Evolutionary conservation across 2,797 vertebrate species (phyloP).

Genomic region (Clarias platycephalus): DNA sequence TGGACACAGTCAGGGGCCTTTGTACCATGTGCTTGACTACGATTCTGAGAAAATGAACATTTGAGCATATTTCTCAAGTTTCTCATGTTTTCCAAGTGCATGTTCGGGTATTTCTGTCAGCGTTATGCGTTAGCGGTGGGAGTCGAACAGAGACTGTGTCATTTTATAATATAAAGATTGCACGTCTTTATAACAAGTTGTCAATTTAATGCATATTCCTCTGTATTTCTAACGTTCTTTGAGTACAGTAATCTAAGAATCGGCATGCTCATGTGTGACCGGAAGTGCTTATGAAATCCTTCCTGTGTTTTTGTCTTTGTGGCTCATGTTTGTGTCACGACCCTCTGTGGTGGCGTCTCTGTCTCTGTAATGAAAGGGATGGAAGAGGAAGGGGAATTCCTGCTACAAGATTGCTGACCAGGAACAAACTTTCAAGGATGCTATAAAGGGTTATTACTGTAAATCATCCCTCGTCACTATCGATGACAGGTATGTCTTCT

Average conservation of each 20-base stretch:
- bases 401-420: constrained; percentile 85
- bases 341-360: background rate
- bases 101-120: too few relatives aligned
- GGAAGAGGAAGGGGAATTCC: constrained; percentile 85
- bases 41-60: background rate
- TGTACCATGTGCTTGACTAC: background rate
- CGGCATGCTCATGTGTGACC: background rate
- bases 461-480: constrained; percentile 83
- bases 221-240: background rate
- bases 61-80: background rate
- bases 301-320: background rate
- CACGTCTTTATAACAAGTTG: background rate
- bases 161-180: background rate
- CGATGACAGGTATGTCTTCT: constrained; percentile 79
- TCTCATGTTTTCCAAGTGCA: background rate
- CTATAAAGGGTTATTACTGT: constrained; percentile 86
- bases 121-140: background rate
- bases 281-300: background rate
- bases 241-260: background rate
- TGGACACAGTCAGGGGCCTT: constrained; percentile 31
- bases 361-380: constrained; percentile 75
- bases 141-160: background rate
- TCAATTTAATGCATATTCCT: background rate
- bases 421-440: constrained; percentile 81
- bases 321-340: background rate